Evolutionary conservation across 2,113 vertebrate species (phyloP), one percentile per base, ranked within the genome.

Genomic region (Bombycilla garrulus): DNA sequence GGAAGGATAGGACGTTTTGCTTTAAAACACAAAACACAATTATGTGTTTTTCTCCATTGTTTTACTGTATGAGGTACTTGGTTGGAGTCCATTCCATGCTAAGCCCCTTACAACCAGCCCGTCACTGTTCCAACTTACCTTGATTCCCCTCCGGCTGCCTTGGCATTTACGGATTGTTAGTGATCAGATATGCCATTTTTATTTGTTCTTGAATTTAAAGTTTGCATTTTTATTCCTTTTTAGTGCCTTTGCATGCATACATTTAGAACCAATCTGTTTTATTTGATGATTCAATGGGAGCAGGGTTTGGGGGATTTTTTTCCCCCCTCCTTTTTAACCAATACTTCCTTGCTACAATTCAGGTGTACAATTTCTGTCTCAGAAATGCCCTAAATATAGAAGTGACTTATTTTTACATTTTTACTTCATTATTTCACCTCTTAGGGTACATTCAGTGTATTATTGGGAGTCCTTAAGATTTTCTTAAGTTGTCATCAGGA

Each of bases 261-360:
- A 22, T 33, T 70, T 60, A 64, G 35, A 79, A 50, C 28, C 6
- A 65, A 17, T 24, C 24, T 51, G n/a, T 25, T 48, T 60, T 40
- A 61, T 81, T 58, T 65, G 8, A 21, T 54, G 5, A 22, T 58
- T 76, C 26, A 42, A 20, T 26, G 24, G 18, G 15, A 53, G 20
- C 18, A 45, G 40, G 6, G 4, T 28, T 91, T 54, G 1, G 7
- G 4, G 15, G 6, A 4, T 3, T 4, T 4, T 42, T 10, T 11
- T 26, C 1, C 6, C 7, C 18, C 4, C 11, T 54, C 15, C 5
- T 48, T 79, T 82, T 74, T 64, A 40, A 50, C 29, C 5, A 11
- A 35, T 62, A 29, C 4, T 64, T 64, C 8, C 78, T 81, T 73
- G 24, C 14, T 86, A 48, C 14, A 36, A 60, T 54, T 78, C 42